Percentiles rank a stretch among this genome's conserved stretches.
Conservation (phyloP, 1,140 invertebrate species). For the Sminthurides bifidus region DNA sequence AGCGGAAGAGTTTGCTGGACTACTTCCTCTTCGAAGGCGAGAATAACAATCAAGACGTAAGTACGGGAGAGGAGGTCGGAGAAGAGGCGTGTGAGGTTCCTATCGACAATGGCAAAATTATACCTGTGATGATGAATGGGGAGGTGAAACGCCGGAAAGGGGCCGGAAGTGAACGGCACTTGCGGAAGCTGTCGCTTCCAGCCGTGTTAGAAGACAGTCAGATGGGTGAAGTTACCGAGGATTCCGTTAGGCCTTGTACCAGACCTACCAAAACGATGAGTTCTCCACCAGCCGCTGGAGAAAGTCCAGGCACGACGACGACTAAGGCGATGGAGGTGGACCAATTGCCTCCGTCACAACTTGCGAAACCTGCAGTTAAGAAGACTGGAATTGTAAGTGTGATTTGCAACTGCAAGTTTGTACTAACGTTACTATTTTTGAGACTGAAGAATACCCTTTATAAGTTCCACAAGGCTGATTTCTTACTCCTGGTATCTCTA, state of each 20-base stretch:
- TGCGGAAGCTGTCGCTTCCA: neutral
- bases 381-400: conserved; percentile 5
- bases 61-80: neutral
- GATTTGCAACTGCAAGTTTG: neutral
- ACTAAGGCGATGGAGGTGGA: neutral
- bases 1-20: neutral
- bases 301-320: neutral
- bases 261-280: neutral
- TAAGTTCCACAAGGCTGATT: neutral
- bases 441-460: neutral
- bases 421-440: neutral
- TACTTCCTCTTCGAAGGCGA: conserved; percentile 2
- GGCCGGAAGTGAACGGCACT: neutral
- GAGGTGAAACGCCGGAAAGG: neutral
- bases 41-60: too few species aligned
- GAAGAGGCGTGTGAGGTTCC: conserved; percentile 5
- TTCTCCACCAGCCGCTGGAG: neutral
- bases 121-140: too few species aligned
- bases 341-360: neutral
- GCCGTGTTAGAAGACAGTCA: neutral
- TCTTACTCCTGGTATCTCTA: too few species aligned
- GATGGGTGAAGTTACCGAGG: neutral
- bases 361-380: neutral
- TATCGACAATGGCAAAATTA: too few species aligned
- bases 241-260: neutral